A percentile compares a stretch with the other conserved stretches of the same genome.
phyloP scores from a whole-genome alignment of 2,888 invertebrate genomes.

The Plebejus melissa region DNA sequence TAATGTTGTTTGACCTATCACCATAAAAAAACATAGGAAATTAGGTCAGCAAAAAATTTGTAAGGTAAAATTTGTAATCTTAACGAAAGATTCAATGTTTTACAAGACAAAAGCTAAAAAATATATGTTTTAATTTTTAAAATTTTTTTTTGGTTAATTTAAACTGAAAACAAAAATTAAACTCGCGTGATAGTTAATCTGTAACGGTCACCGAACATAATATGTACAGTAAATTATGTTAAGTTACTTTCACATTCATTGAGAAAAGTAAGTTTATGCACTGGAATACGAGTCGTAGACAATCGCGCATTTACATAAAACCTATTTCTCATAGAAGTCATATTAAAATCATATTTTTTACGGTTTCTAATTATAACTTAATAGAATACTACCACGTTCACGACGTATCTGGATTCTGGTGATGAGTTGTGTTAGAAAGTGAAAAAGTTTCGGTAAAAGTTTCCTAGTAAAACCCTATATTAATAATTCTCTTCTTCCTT shows the following conservation, averaged over 20 bases:
- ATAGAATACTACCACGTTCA: too few species aligned
- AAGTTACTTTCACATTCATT: conserved; percentile 27
- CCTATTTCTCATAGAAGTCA: conserved; percentile 12
- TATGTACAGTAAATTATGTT: conserved; percentile 24
- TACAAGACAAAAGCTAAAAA: neutral
- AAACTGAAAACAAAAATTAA: conserved; percentile 22
- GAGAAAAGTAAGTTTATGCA: conserved; percentile 24
- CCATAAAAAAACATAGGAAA: neutral
- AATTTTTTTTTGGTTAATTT: neutral
- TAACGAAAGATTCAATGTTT: neutral
- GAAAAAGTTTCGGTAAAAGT: too few species aligned
- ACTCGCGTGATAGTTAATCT: conserved; percentile 26
- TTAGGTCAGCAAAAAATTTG: neutral
- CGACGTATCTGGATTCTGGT: neutral
- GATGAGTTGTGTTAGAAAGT: neutral
- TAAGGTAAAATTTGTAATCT: too few species aligned
- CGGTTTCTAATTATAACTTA: neutral
- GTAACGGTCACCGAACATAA: conserved; percentile 26
- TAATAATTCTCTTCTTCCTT: neutral
- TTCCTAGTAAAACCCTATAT: neutral
- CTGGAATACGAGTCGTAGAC: conserved; percentile 19
- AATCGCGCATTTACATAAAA: conserved; percentile 21
- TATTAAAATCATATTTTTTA: neutral
- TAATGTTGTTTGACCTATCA: neutral
- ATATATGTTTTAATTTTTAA: neutral